phyloP scores from a whole-genome alignment of 30 jellyfish, hydroid and myxozoan genomes.

The Hydra vulgaris region DNA sequence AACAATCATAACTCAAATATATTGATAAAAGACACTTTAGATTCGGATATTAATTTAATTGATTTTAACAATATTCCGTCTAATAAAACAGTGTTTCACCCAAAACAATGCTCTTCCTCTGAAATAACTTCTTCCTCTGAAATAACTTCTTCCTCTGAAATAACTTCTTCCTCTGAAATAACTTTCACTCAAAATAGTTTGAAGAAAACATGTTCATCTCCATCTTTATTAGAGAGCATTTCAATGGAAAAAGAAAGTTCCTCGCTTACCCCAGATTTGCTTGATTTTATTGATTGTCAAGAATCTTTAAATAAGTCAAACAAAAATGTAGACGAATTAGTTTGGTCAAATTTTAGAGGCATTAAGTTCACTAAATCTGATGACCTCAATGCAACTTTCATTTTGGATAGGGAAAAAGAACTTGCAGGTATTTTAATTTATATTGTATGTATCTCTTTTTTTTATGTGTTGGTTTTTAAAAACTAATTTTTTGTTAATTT shows the following conservation, averaged over 20 bases:
- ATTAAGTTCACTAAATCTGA: constrained; percentile 10
- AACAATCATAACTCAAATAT: not conserved
- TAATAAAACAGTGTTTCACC: not conserved
- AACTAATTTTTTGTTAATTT: too few relatives aligned
- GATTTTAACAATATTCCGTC: not conserved
- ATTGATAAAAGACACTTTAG: not conserved
- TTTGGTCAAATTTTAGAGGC: constrained; percentile 5
- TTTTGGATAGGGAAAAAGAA: not conserved
- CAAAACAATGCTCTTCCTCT: not conserved
- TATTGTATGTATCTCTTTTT: too few relatives aligned
- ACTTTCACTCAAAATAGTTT: not conserved
- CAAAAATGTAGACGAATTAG: not conserved
- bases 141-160: too few relatives aligned
- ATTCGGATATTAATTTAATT: not conserved
- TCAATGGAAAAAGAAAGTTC: not conserved
- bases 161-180: too few relatives aligned
- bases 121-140: too few relatives aligned
- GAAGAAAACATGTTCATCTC: not conserved
- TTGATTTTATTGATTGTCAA: not conserved
- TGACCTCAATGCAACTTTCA: constrained; percentile 19
- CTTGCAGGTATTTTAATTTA: constrained; percentile 4
- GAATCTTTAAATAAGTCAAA: not conserved
- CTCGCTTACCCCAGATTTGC: not conserved
- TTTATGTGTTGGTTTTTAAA: too few relatives aligned
- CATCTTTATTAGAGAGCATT: not conserved